These are phyloP conservation scores for Euura saliciscinereae DNA, from an alignment of 1,140 invertebrate genomes.

Conservation along the genomic window DNA sequence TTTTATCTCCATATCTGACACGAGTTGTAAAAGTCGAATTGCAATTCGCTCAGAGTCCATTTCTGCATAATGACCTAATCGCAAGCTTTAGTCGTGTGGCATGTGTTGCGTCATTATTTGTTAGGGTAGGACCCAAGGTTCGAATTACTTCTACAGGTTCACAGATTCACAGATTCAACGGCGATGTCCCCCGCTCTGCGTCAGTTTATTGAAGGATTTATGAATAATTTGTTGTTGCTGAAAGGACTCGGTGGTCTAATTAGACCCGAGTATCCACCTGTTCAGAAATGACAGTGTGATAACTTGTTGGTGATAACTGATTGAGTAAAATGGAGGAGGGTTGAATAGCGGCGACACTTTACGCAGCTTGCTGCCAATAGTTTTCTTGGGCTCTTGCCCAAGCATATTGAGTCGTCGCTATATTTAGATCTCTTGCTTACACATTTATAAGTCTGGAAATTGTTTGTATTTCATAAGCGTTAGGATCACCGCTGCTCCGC, in stretches of 20 bases:
- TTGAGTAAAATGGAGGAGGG: neutral
- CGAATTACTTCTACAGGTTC: neutral
- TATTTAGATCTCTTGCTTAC: neutral
- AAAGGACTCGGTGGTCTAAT: neutral
- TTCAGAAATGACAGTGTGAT: neutral
- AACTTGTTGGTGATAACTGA: neutral
- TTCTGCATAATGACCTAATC: constrained; percentile 15
- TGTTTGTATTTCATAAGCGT: constrained; percentile 1
- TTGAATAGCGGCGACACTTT: neutral
- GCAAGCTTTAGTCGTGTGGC: neutral
- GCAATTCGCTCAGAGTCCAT: neutral
- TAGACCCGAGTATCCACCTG: neutral
- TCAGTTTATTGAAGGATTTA: no score
- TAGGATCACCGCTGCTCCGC: neutral
- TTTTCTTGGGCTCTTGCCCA: neutral
- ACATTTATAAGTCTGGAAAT: constrained; percentile 7
- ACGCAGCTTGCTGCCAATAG: neutral
- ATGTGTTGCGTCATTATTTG: neutral
- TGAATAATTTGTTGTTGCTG: no score
- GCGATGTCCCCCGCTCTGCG: neutral
- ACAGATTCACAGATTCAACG: neutral
- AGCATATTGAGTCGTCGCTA: constrained; percentile 5
- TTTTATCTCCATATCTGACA: neutral
- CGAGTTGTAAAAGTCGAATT: neutral
- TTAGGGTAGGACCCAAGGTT: neutral